Evolutionary conservation across 2,113 vertebrate genomes (phyloP).

Genomic region (Amphiprion ocellaris): DNA sequence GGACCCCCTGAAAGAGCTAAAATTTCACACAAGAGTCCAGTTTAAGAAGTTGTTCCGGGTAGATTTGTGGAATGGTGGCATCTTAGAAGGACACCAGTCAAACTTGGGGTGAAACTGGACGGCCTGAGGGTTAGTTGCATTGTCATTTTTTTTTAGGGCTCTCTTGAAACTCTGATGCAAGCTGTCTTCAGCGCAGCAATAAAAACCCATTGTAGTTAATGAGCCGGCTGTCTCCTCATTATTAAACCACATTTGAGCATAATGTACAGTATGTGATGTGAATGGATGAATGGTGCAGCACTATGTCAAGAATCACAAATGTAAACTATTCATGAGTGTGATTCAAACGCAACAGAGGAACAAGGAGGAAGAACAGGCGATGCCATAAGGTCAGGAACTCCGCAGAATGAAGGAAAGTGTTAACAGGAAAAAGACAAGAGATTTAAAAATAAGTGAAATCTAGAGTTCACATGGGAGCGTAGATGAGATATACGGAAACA

Average conservation of each 20-base stretch:
- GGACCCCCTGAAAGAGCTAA: neutral
- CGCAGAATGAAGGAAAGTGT: slow-evolving; percentile 7
- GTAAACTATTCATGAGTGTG: neutral
- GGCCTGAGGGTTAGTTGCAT: neutral
- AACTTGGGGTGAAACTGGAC: neutral
- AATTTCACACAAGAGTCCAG: neutral
- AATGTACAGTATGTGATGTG: slow-evolving; percentile 3
- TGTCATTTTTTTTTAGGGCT: neutral
- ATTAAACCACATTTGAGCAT: slow-evolving; percentile 16
- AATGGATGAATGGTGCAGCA: neutral
- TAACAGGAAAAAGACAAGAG: neutral
- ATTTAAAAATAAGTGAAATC: neutral
- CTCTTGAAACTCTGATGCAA: slow-evolving; percentile 2
- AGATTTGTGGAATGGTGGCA: neutral
- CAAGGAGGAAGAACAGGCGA: neutral
- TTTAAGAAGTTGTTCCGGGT: neutral
- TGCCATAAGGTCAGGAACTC: neutral
- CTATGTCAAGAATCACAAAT: neutral
- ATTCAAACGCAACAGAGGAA: neutral
- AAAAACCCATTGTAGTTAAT: neutral
- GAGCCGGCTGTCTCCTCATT: slow-evolving; percentile 4
- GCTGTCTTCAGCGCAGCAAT: slow-evolving; percentile 8
- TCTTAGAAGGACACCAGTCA: neutral
- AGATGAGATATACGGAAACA: neutral
- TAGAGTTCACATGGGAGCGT: neutral